Conservation (phyloP, 2,888 invertebrate species). For the Lasioglossum marginatum region DNA sequence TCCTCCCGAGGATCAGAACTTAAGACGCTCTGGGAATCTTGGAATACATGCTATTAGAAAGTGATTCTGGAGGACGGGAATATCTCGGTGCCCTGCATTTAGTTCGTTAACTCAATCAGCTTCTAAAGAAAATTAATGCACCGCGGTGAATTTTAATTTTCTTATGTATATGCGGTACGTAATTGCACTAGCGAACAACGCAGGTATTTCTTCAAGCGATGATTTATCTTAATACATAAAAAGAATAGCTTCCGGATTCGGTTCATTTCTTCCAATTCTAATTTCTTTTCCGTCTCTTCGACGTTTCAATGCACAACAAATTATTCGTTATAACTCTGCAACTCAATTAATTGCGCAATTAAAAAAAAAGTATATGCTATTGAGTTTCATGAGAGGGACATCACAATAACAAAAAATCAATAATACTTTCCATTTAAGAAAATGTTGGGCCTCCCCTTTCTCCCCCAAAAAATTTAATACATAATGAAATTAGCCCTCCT, state of each 20-base stretch:
- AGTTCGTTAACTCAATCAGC: not conserved
- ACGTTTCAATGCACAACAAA: too few species aligned
- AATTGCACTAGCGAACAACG: not conserved
- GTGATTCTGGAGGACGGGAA: not conserved
- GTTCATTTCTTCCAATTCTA: too few species aligned
- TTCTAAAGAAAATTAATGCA: not conserved
- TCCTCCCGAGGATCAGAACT: constrained; percentile 16
- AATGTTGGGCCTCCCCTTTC: too few species aligned
- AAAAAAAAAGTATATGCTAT: too few species aligned
- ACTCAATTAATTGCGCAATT: too few species aligned
- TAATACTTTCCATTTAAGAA: too few species aligned
- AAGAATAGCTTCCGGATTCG: not conserved
- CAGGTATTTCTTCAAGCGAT: not conserved
- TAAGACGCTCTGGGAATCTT: constrained; percentile 14
- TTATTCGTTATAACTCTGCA: too few species aligned
- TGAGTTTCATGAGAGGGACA: too few species aligned
- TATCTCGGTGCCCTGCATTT: not conserved
- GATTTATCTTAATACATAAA: not conserved
- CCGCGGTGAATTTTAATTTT: not conserved
- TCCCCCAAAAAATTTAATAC: too few species aligned
- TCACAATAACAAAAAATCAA: too few species aligned
- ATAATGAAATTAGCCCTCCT: too few species aligned
- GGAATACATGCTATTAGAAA: constrained; percentile 13
- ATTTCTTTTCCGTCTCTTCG: too few species aligned
- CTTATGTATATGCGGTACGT: not conserved